Evolutionary conservation across 2,888 invertebrate species (phyloP).

Genomic region (Coenonympha arcania): DNA sequence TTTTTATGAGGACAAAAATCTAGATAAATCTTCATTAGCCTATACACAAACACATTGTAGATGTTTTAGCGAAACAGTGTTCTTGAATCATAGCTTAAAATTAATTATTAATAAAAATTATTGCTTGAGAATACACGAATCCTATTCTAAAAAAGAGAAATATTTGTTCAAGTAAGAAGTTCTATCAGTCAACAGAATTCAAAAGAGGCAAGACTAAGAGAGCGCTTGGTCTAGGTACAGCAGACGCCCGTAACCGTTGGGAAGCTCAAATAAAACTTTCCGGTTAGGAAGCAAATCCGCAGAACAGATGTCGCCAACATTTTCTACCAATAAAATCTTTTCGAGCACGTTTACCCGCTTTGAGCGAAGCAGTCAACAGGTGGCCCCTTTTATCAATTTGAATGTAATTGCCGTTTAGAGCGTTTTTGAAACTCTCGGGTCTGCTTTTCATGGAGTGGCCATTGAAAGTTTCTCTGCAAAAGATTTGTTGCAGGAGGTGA

Average conservation of each 20-base stretch:
- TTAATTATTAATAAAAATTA: too few relatives aligned
- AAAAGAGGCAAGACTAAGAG: slow-evolving; percentile 18
- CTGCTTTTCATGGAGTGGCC: slow-evolving; percentile 26
- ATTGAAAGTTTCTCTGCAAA: slow-evolving; percentile 23
- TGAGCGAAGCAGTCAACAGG: slow-evolving; percentile 54
- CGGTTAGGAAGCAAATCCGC: slow-evolving; percentile 46
- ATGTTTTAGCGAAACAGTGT: too few relatives aligned
- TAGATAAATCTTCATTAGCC: too few relatives aligned
- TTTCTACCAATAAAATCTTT: slow-evolving; percentile 63
- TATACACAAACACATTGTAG: too few relatives aligned
- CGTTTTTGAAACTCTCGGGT: slow-evolving; percentile 32
- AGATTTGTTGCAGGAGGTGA: slow-evolving; percentile 13
- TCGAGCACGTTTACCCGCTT: slow-evolving; percentile 46
- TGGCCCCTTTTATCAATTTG: slow-evolving; percentile 62
- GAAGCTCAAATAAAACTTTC: slow-evolving; percentile 48
- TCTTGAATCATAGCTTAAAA: too few relatives aligned
- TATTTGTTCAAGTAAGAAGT: slow-evolving; percentile 4
- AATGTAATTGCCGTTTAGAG: slow-evolving; percentile 58
- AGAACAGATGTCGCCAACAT: slow-evolving; percentile 59
- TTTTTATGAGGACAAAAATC: too few relatives aligned
- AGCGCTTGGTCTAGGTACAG: slow-evolving; percentile 6
- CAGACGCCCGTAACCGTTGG: slow-evolving; percentile 16
- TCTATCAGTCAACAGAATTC: slow-evolving; percentile 8
- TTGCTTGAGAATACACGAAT: slow-evolving; percentile 60
- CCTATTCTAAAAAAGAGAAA: background rate